These are phyloP conservation scores for Poeciliopsis prolifica DNA, from an alignment of 2,113 vertebrate species.

Conservation along the genomic window DNA sequence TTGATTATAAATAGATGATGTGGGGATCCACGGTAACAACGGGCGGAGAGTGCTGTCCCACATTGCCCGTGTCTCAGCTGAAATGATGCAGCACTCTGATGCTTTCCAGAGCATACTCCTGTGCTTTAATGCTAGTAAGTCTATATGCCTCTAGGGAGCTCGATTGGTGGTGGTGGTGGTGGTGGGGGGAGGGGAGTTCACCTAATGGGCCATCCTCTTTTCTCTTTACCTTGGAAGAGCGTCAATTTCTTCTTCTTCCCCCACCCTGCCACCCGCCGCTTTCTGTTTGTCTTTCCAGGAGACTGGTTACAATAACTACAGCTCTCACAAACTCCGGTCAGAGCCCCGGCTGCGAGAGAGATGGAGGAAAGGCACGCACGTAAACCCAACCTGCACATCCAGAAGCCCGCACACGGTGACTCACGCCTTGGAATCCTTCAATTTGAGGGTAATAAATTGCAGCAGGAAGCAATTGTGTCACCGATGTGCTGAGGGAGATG, in stretches of 20 bases:
- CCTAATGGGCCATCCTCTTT: conserved; percentile 61
- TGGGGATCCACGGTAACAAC: conserved; percentile 39
- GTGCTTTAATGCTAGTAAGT: conserved; percentile 56
- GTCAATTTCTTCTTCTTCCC: not conserved
- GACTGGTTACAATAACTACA: conserved; percentile 48
- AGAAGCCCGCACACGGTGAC: conserved; percentile 66
- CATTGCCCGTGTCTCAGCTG: conserved; percentile 59
- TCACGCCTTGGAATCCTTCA: conserved; percentile 73
- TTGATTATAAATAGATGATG: conserved; percentile 63
- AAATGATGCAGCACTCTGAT: conserved; percentile 54
- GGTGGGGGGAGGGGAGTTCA: conserved; percentile 27
- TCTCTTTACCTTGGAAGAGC: conserved; percentile 48
- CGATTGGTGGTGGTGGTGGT: not conserved
- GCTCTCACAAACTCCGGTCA: conserved; percentile 22
- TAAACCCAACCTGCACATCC: conserved; percentile 11
- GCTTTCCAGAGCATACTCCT: conserved; percentile 49
- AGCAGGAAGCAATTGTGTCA: conserved; percentile 67
- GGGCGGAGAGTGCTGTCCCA: conserved; percentile 34
- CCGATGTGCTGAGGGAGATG: conserved; percentile 73
- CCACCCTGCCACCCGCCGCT: too few relatives aligned
- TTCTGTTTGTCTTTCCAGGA: conserved; percentile 27
- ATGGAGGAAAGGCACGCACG: conserved; percentile 15
- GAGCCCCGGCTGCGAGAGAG: conserved; percentile 30
- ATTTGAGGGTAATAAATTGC: conserved; percentile 73
- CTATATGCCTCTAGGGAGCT: conserved; percentile 64